Conservation (phyloP, 1,140 invertebrate species). For the Olivierus martensii region DNA sequence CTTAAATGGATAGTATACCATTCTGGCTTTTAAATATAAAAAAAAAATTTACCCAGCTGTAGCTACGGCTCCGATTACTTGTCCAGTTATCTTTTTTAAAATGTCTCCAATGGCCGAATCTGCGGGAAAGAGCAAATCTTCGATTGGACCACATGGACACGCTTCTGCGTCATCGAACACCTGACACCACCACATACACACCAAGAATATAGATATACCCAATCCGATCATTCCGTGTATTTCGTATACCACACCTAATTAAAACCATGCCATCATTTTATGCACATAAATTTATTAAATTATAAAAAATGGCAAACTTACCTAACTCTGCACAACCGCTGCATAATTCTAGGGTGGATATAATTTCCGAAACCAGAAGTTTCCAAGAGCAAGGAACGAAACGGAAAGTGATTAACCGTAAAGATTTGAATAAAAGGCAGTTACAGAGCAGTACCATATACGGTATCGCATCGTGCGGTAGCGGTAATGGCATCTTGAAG, state of each 20-base stretch:
- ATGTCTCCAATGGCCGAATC: conserved; percentile 4
- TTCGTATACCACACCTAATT: conserved; percentile 20
- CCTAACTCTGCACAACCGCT: conserved; percentile 22
- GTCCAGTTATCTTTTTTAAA: conserved; percentile 14
- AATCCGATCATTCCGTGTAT: conserved; percentile 19
- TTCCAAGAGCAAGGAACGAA: conserved; percentile 7
- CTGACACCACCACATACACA: conserved; percentile 19
- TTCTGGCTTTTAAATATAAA: background rate
- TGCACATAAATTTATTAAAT: background rate
- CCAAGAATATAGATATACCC: conserved; percentile 7
- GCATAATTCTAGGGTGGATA: conserved; percentile 23
- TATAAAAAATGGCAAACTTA: conserved; percentile 8
- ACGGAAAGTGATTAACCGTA: conserved; percentile 7
- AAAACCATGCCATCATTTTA: background rate
- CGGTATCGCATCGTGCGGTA: conserved; percentile 14
- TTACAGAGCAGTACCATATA: conserved; percentile 18
- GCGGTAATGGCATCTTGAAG: conserved; percentile 25
- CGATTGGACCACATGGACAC: conserved; percentile 19
- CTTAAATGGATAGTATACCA: too few relatives aligned
- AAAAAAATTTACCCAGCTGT: conserved; percentile 11
- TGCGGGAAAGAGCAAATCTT: conserved; percentile 16
- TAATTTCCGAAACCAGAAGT: conserved; percentile 18
- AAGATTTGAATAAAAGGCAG: conserved; percentile 9
- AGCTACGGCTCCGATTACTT: conserved; percentile 13
- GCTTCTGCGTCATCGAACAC: conserved; percentile 21